Conservation (phyloP, 2,113 vertebrate genomes). For the Chloebia gouldiae region DNA sequence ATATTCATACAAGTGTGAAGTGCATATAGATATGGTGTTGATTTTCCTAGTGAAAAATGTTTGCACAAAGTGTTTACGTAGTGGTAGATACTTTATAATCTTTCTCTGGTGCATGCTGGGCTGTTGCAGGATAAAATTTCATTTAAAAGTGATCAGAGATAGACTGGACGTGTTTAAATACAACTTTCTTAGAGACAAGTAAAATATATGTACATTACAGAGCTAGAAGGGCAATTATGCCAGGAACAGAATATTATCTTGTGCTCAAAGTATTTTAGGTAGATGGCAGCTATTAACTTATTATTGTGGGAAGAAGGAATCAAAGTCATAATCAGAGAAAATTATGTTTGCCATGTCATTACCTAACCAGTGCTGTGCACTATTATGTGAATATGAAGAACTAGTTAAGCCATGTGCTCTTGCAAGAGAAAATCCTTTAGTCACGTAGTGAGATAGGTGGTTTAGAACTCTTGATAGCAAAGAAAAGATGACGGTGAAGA, state of each 20-base stretch:
- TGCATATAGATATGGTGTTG: neutral
- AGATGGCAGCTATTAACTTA: slow-evolving; percentile 56
- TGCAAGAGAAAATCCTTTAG: neutral
- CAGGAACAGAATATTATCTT: slow-evolving; percentile 51
- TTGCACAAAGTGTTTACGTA: neutral
- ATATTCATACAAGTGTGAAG: neutral
- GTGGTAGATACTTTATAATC: neutral
- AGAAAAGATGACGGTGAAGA: neutral
- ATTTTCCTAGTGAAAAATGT: neutral
- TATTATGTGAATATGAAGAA: neutral
- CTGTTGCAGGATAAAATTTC: neutral
- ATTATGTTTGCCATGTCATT: slow-evolving; percentile 24
- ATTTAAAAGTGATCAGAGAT: neutral
- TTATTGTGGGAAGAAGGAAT: slow-evolving; percentile 54
- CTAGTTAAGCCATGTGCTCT: neutral
- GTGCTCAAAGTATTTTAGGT: slow-evolving; percentile 39
- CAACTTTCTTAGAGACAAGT: neutral
- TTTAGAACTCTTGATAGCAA: neutral
- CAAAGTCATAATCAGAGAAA: slow-evolving; percentile 30
- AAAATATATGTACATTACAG: neutral
- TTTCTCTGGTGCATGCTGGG: neutral
- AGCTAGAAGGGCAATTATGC: slow-evolving; percentile 30
- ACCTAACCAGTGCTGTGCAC: neutral
- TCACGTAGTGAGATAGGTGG: neutral
- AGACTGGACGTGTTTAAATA: too few relatives aligned